These are phyloP conservation scores for Tenthredo notha DNA, from an alignment of 2,888 invertebrate species.

Conservation along the genomic window DNA sequence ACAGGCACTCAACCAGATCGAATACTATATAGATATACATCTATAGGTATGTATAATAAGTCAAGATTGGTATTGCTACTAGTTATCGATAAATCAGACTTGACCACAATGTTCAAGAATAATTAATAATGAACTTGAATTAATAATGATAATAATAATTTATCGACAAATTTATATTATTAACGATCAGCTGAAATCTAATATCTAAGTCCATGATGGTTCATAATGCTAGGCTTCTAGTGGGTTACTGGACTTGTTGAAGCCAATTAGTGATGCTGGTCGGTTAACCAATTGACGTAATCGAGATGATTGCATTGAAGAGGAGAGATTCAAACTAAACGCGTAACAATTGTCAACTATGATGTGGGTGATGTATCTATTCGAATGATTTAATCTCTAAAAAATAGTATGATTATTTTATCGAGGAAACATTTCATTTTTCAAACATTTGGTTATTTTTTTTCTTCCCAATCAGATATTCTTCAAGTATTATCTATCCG, in stretches of 20 bases:
- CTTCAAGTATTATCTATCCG: too few species aligned
- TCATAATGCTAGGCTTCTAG: not conserved
- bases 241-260: not conserved
- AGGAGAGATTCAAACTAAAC: not conserved
- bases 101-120: not conserved
- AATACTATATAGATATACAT: not conserved
- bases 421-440: too few species aligned
- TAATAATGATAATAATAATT: not conserved
- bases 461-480: too few species aligned
- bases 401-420: too few species aligned
- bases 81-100: not conserved
- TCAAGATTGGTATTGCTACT: not conserved
- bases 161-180: not conserved
- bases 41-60: not conserved
- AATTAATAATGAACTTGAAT: not conserved
- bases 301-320: slow-evolving; percentile 7
- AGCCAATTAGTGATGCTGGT: slow-evolving; percentile 1
- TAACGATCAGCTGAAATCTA: not conserved
- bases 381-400: not conserved
- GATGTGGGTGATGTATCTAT: not conserved
- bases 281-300: not conserved
- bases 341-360: not conserved
- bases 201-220: not conserved
- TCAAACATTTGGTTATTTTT: too few species aligned
- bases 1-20: not conserved